Conservation (phyloP, 1,140 invertebrate genomes). For the Lanistes nyassanus region DNA sequence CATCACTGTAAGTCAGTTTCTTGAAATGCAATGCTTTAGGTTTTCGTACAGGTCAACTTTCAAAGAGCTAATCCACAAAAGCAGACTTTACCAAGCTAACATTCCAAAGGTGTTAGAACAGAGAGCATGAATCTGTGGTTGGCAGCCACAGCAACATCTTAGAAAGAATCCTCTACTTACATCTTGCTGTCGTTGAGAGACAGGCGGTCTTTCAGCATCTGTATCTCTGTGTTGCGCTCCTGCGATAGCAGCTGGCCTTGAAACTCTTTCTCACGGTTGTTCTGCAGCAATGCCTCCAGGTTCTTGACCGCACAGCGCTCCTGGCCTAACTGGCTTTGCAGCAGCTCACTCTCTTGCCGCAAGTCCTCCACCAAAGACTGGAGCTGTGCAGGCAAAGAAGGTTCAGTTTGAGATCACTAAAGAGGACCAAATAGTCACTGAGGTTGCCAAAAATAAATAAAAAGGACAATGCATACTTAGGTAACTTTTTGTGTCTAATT, state of each 20-base stretch:
- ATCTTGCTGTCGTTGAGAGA: conserved; percentile 66
- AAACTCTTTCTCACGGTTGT: conserved; percentile 66
- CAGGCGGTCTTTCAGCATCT: conserved; percentile 65
- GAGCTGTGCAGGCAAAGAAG: conserved; percentile 43
- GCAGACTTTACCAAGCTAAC: no score
- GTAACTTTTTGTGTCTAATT: no score
- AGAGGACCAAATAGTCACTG: neutral
- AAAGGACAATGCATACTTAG: neutral
- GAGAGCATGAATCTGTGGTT: no score
- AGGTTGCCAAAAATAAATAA: neutral
- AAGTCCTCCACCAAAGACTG: conserved; percentile 58
- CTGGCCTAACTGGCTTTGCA: conserved; percentile 56
- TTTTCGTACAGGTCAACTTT: no score
- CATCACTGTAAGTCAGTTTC: neutral
- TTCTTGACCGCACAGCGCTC: conserved; percentile 58
- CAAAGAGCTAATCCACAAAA: no score
- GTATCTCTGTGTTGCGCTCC: conserved; percentile 65
- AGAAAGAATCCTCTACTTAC: conserved; percentile 42
- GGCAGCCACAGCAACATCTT: no score
- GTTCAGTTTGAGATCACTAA: neutral
- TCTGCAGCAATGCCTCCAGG: conserved; percentile 63
- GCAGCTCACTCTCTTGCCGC: conserved; percentile 57
- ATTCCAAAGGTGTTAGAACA: no score
- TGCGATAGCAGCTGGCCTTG: conserved; percentile 60
- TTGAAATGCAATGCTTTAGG: no score